Evolutionary conservation across 2,113 vertebrate genomes (phyloP).

Genomic region (Tricholaema leucomelas): DNA sequence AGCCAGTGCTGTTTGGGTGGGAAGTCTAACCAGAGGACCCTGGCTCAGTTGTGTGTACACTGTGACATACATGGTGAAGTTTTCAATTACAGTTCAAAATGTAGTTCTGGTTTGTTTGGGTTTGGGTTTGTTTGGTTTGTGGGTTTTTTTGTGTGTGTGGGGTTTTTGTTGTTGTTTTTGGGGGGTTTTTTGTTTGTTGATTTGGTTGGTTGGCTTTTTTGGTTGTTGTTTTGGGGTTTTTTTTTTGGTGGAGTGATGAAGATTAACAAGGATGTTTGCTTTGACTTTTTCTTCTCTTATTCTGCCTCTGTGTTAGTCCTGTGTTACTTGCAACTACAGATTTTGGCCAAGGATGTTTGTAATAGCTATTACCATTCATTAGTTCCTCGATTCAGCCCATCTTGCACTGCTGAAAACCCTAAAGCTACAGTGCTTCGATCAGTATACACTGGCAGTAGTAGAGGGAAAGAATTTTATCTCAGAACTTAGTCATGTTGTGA

Average conservation of each 20-base stretch:
- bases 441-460: not conserved
- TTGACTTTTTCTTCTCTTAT: not conserved
- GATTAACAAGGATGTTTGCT: not conserved
- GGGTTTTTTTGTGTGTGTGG: too few relatives aligned
- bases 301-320: not conserved
- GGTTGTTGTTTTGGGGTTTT: not conserved
- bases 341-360: not conserved
- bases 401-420: not conserved
- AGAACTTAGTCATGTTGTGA: not conserved
- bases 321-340: not conserved
- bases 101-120: not conserved
- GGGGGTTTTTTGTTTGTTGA: not conserved
- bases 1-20: not conserved
- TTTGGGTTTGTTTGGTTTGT: not conserved
- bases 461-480: not conserved
- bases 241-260: not conserved
- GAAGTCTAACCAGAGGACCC: not conserved
- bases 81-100: not conserved
- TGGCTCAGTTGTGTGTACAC: not conserved
- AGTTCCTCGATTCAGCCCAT: not conserved
- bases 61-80: accelerated
- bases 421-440: not conserved
- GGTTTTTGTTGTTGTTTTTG: not conserved
- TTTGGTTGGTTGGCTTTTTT: not conserved
- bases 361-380: not conserved